Percentiles rank a stretch among this genome's conserved stretches.
Conservation (phyloP, 2,113 vertebrate genomes). For the Notothenia coriiceps region DNA sequence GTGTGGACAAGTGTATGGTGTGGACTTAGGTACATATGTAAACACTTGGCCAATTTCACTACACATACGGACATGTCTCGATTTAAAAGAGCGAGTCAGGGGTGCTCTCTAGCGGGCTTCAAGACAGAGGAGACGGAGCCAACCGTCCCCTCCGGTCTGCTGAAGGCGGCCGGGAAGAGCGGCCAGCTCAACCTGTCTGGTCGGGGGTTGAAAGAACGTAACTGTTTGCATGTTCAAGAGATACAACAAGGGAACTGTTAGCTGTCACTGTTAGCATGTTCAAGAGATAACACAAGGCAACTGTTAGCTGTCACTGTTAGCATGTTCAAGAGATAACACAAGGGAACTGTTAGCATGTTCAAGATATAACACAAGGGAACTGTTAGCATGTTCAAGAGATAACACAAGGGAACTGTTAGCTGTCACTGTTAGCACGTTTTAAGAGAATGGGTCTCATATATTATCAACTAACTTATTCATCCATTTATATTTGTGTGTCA, state of each 20-base stretch:
- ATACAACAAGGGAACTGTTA: no score
- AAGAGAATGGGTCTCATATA: no score
- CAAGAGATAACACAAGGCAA: no score
- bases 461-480: no score
- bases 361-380: no score
- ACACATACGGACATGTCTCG: slow-evolving; percentile 70
- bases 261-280: neutral
- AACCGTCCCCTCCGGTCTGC: slow-evolving; percentile 84
- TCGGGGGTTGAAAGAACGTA: slow-evolving; percentile 88
- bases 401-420: no score
- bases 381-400: no score
- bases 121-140: slow-evolving; percentile 49
- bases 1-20: neutral
- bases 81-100: slow-evolving; percentile 60
- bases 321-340: no score
- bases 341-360: no score
- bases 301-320: no score
- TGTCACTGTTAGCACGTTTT: no score
- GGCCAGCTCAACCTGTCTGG: slow-evolving; percentile 92
- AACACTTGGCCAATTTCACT: neutral
- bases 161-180: slow-evolving; percentile 90
- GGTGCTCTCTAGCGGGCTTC: slow-evolving; percentile 84
- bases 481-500: slow-evolving; percentile 55
- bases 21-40: neutral
- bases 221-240: no score